Evolutionary conservation across 2,113 vertebrate genomes (phyloP).

Genomic region (Xiphophorus couchianus): DNA sequence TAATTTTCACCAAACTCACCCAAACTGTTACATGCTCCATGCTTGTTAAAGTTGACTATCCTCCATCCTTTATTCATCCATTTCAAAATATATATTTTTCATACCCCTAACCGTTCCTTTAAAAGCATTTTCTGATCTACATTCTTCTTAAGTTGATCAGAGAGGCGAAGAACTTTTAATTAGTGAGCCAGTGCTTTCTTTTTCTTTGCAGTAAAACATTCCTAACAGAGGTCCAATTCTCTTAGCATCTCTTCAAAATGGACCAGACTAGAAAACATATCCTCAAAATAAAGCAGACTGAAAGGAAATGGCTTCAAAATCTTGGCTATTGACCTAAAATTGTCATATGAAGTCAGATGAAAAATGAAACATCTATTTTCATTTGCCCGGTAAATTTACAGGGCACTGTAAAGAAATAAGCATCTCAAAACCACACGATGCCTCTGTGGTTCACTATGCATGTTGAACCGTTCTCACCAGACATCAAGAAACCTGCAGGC

Average conservation of each 20-base stretch:
- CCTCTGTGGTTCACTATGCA: slow-evolving; percentile 30
- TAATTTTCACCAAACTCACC: too few species aligned
- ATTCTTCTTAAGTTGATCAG: too few species aligned
- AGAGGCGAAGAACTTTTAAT: too few species aligned
- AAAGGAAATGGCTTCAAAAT: background rate
- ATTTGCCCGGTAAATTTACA: background rate
- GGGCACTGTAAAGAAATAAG: background rate
- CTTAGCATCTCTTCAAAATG: background rate
- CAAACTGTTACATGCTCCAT: too few species aligned
- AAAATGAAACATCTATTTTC: background rate
- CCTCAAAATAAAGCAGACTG: background rate
- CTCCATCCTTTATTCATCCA: too few species aligned
- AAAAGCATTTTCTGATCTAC: too few species aligned
- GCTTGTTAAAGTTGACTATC: too few species aligned
- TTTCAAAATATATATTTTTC: too few species aligned
- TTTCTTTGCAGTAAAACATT: too few species aligned
- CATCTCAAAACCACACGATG: slow-evolving; percentile 3
- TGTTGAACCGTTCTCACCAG: slow-evolving; percentile 30
- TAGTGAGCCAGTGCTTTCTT: too few species aligned
- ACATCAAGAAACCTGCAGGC: slow-evolving; percentile 46
- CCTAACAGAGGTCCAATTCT: background rate
- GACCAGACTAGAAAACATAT: background rate
- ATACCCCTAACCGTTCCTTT: too few species aligned
- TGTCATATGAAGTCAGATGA: background rate
- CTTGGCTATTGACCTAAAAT: background rate